These are phyloP conservation scores for Chascanopsetta lugubris DNA, from an alignment of 2,113 vertebrate genomes.

Conservation along the genomic window DNA sequence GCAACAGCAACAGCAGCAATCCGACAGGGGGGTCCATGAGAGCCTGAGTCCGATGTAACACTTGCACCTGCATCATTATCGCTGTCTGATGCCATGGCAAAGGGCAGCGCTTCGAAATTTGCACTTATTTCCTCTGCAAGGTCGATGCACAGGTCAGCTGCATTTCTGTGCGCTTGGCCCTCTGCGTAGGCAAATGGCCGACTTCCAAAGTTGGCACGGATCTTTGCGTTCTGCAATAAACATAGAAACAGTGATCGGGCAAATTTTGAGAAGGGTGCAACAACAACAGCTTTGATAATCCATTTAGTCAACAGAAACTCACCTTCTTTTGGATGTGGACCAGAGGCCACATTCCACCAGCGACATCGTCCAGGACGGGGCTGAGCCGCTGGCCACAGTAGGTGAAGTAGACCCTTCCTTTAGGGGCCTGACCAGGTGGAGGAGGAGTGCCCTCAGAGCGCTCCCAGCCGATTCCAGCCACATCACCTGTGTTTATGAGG, in stretches of 20 bases:
- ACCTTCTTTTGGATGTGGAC: slow-evolving; percentile 99
- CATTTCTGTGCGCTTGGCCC: slow-evolving; percentile 96
- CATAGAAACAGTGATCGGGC: neutral
- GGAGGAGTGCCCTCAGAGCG: slow-evolving; percentile 94
- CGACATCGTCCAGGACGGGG: slow-evolving; percentile 94
- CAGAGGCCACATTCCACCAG: slow-evolving; percentile 98
- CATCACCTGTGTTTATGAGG: slow-evolving; percentile 83
- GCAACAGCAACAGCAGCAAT: slow-evolving; percentile 91
- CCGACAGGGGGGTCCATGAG: slow-evolving; percentile 92
- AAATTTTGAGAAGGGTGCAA: neutral
- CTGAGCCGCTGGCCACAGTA: slow-evolving; percentile 93
- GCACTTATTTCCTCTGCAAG: slow-evolving; percentile 97
- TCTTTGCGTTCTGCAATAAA: slow-evolving; percentile 90
- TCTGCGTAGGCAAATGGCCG: slow-evolving; percentile 92
- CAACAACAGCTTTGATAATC: neutral
- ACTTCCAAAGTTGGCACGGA: slow-evolving; percentile 95
- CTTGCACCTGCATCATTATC: slow-evolving; percentile 97
- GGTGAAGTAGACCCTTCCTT: slow-evolving; percentile 97
- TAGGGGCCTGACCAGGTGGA: slow-evolving; percentile 93
- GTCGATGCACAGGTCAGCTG: slow-evolving; percentile 94
- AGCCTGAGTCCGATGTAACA: slow-evolving; percentile 92
- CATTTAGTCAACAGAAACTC: slow-evolving; percentile 47
- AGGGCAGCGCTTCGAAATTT: slow-evolving; percentile 97
- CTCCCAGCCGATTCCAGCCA: slow-evolving; percentile 98
- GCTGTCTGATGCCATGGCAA: slow-evolving; percentile 98